Evolutionary conservation across 2,888 invertebrate species (phyloP), one percentile per base, ranked within the genome.

Genomic region (Bombyx huttoni): DNA sequence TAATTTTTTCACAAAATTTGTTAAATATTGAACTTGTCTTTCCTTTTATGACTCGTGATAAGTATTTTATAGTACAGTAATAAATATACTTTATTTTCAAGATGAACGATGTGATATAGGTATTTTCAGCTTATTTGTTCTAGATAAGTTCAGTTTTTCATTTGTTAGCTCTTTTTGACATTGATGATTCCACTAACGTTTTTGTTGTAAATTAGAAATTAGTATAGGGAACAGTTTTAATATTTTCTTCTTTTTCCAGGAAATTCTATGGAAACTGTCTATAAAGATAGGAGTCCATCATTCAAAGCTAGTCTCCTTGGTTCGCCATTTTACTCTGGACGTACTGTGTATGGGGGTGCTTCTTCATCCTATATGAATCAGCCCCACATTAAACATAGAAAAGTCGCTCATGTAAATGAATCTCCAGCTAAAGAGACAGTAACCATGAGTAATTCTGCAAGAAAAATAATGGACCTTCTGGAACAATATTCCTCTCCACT

Each of bases 401-500:
- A 70, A 54, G 62, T 58, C 8, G 63, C 75, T 7, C 52, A 63
- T 34, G 73, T 80, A 34, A 74, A 74, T 53, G 66, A 77, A 51
- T 57, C 68, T 1, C 63, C 58, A 2, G 64, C 57, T 48, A 68
- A 55, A 53, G 67, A 68, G 33, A 70, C 68, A 55, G 65, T 68
- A 46, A 63, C 62, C 10, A 89, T 94, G 75, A 94, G 94, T 68
- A 90, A 91, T 58, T 94, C 96, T 6, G 93, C 96, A 0, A 91
- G 92, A 63, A 90, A 93, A 57, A 94, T 97, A 58, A 81, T 97
- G 64, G 93, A 94, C 64, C 90, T 95, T 7, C 82, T 97, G 52
- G 95, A 96, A 71, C 92, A 93, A 63, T 95, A 94, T 79, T 93
- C 95, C 0, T 94, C 96, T 1, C 95, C 96, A 0, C 79, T 96